Conservation (phyloP, 2,797 vertebrate genomes). For the Pangasius larnaudii region DNA sequence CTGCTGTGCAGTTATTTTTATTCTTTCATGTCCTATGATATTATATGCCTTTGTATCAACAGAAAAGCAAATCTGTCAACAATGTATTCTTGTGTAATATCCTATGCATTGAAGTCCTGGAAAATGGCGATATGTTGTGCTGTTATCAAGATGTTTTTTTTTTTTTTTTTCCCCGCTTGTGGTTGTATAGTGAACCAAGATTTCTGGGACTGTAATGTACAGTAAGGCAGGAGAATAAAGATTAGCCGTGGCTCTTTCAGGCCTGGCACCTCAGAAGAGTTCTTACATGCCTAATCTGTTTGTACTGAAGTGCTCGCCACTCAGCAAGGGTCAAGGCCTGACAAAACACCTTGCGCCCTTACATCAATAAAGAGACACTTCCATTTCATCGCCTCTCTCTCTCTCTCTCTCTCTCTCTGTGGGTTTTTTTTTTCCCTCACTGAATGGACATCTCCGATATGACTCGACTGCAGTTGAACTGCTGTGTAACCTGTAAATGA, state of each 20-base stretch:
- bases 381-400: constrained; percentile 35
- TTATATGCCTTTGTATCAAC: constrained; percentile 81
- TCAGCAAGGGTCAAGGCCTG: constrained; percentile 45
- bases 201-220: constrained; percentile 66
- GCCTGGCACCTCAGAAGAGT: constrained; percentile 70
- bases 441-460: background rate
- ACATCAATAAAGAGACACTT: constrained; percentile 57
- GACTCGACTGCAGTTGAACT: background rate
- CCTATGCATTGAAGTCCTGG: constrained; percentile 79
- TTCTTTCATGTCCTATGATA: constrained; percentile 76
- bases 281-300: constrained; percentile 71
- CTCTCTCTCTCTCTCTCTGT: constrained; percentile 10
- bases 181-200: constrained; percentile 75
- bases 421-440: background rate
- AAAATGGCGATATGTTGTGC: constrained; percentile 69
- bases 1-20: constrained; percentile 86
- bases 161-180: constrained; percentile 62
- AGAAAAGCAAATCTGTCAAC: constrained; percentile 75
- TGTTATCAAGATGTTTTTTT: constrained; percentile 69
- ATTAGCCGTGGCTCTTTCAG: constrained; percentile 61
- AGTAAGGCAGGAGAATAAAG: constrained; percentile 63
- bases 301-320: constrained; percentile 68
- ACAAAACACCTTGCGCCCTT: constrained; percentile 52
- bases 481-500: constrained; percentile 36
- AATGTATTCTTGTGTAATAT: constrained; percentile 79